phyloP scores from a whole-genome alignment of 1,140 invertebrate species.

The Bicyclus anynana region DNA sequence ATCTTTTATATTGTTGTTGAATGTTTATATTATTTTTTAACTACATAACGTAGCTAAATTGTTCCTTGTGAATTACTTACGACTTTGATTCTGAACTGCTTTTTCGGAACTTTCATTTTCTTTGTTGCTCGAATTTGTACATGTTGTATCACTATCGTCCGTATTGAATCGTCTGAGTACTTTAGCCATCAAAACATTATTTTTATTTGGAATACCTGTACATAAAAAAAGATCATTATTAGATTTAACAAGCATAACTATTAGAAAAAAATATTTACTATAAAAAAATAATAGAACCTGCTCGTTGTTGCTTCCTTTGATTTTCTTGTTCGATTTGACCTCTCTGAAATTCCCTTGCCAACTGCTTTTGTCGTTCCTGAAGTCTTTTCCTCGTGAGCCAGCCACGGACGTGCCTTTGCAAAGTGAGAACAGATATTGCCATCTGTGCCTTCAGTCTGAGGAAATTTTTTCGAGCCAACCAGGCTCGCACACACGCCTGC shows the following conservation, averaged over 20 bases:
- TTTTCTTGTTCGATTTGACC: slow-evolving; percentile 57
- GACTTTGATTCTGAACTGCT: slow-evolving; percentile 83
- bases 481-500: slow-evolving; percentile 84
- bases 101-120: slow-evolving; percentile 76
- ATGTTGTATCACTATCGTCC: slow-evolving; percentile 56
- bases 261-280: no score
- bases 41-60: neutral
- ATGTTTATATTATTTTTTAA: no score
- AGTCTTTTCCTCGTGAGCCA: slow-evolving; percentile 79
- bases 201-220: slow-evolving; percentile 58
- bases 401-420: slow-evolving; percentile 82
- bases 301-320: slow-evolving; percentile 57
- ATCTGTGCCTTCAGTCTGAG: slow-evolving; percentile 79
- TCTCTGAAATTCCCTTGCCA: slow-evolving; percentile 67
- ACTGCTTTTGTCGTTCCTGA: slow-evolving; percentile 60
- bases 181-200: slow-evolving; percentile 68
- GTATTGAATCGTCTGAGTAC: slow-evolving; percentile 61
- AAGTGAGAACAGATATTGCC: slow-evolving; percentile 81
- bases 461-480: slow-evolving; percentile 81
- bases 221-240: slow-evolving; percentile 1
- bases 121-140: slow-evolving; percentile 62
- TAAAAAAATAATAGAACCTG: no score
- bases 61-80: slow-evolving; percentile 69
- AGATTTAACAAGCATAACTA: neutral
- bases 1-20: no score